Evolutionary conservation across 2,113 vertebrate genomes (phyloP), one percentile per base, ranked within the genome.

Genomic region (Columba janthina): DNA sequence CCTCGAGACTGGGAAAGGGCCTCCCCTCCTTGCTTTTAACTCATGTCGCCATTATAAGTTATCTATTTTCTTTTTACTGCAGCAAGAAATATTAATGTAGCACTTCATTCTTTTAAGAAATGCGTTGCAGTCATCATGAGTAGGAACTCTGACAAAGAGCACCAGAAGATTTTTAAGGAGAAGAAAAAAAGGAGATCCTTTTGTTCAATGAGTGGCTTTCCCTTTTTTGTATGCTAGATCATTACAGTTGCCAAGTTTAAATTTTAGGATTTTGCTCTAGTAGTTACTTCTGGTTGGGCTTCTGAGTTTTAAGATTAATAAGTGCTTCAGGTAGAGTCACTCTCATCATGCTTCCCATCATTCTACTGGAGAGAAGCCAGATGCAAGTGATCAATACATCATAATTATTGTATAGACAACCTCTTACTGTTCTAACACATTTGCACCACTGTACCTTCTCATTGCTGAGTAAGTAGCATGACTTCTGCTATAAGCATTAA

Each of bases 151-250:
- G 24, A 69, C 19, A 79, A 69, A 69, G 11, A 44, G 9, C 26
- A 61, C 5, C 20, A 25, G 32, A 57, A 57, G 19, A 29, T 34
- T 77, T 76, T 19, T 17, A 46, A 72, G 62, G 19, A 84, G 3
- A 7, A 84, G 4, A 7, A 15, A 54, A n/a, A 44, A 66, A 31
- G 40, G 5, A 0, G 0, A 44, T 53, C 18, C 1, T 77, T 90
- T 84, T 94, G 20, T 38, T 77, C 29, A 51, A 36, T 42, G 22
- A 61, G 15, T 46, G 4, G 1, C 44, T 95, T 24, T 78, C 6
- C 13, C 5, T 74, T 0, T 51, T 84, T 66, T 50, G 10, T 36
- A 21, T 6, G 9, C 9, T 28, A 2, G 7, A 11, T 20, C n/a
- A 29, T 40, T 88, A 31, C 3, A 2, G 16, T 69, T 46, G 62